These are phyloP conservation scores for Tonatia bakeri DNA, from an alignment of 2,113 vertebrate genomes.

Conservation along the genomic window DNA sequence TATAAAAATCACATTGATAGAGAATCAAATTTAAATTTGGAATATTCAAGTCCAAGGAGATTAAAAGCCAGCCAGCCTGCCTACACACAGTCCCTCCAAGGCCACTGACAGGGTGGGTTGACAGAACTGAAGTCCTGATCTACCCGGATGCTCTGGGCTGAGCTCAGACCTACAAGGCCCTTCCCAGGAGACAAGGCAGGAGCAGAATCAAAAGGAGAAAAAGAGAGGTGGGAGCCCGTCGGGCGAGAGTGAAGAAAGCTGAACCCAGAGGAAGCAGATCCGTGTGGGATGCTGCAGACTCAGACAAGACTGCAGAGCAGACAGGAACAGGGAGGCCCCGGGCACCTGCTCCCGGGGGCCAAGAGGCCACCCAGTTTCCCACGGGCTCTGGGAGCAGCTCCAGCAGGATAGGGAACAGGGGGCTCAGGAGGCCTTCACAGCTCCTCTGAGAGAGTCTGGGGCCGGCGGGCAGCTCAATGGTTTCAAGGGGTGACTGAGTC, in stretches of 20 bases:
- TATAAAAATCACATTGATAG: background rate
- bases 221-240: fast-evolving
- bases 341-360: too few species aligned
- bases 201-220: background rate
- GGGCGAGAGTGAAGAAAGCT: background rate
- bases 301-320: background rate
- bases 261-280: too few species aligned
- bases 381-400: too few species aligned
- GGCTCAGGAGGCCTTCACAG: fast-evolving
- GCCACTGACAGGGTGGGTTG: too few species aligned
- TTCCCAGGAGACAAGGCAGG: background rate
- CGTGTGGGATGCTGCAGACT: fast-evolving
- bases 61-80: background rate
- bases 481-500: background rate
- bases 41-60: background rate
- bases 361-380: fast-evolving
- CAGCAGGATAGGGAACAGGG: background rate
- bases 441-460: too few species aligned
- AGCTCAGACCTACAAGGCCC: background rate
- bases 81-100: background rate
- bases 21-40: background rate
- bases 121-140: fast-evolving
- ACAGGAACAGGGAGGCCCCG: background rate
- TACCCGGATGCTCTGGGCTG: background rate
- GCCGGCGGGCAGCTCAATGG: background rate